These are phyloP conservation scores for Phalacrocorax pelagicus DNA, from an alignment of 2,113 vertebrate genomes.

Conservation along the genomic window DNA sequence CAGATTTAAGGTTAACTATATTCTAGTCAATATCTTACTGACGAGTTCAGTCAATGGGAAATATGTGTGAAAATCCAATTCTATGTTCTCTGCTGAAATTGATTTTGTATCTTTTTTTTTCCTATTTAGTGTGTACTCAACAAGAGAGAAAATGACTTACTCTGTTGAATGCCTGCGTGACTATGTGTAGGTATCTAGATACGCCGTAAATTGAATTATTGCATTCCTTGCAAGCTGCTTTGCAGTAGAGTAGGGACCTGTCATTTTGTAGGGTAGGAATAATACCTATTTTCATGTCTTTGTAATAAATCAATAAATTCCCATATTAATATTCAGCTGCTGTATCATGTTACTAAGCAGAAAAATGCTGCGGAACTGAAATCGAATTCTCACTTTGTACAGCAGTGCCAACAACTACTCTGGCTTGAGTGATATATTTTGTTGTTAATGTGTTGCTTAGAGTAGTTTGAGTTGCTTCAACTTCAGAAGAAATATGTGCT, in stretches of 20 bases:
- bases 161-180: constrained; percentile 88
- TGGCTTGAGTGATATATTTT: neutral
- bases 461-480: neutral
- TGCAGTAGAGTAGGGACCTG: neutral
- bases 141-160: constrained; percentile 90
- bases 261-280: neutral
- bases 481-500: neutral
- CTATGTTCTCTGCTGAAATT: neutral
- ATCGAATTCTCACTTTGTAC: neutral
- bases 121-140: constrained; percentile 82
- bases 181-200: constrained; percentile 82
- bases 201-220: neutral
- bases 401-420: neutral
- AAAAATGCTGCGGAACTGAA: neutral
- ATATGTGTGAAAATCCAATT: neutral
- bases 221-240: neutral
- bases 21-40: neutral
- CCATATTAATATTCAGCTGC: neutral
- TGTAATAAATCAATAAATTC: neutral
- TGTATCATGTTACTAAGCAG: neutral
- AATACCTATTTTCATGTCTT: neutral
- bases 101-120: constrained; percentile 9
- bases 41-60: fast-evolving
- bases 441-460: neutral
- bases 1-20: neutral